phyloP scores from a whole-genome alignment of 2,797 vertebrate genomes.

The Acomys russatus region DNA sequence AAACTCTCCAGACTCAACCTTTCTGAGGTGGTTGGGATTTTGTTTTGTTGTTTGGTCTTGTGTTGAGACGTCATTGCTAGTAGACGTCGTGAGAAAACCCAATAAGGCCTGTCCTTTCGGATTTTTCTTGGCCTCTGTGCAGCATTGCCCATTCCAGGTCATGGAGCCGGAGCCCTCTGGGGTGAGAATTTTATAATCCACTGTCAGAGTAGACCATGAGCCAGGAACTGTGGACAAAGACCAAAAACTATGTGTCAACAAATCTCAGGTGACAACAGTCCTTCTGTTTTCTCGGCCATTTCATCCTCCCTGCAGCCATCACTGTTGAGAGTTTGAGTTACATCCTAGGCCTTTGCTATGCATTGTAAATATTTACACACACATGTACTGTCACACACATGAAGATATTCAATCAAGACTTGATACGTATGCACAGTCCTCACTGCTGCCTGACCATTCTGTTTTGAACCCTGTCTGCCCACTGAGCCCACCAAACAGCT shows the following conservation, averaged over 20 bases:
- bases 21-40: background rate
- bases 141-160: background rate
- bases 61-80: background rate
- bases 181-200: background rate
- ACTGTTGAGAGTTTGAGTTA: background rate
- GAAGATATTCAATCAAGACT: background rate
- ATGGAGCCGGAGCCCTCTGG: background rate
- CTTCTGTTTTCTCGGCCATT: background rate
- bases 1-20: background rate
- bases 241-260: background rate
- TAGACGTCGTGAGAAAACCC: background rate
- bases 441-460: background rate
- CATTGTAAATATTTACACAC: background rate
- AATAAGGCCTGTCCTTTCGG: background rate
- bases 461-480: background rate
- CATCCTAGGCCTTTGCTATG: background rate
- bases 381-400: too few relatives aligned
- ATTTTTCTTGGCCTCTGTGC: background rate
- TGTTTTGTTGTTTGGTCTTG: background rate
- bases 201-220: background rate
- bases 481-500: background rate
- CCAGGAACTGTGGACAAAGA: background rate
- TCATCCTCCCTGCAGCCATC: background rate
- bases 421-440: rapidly evolving
- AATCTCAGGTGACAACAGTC: background rate